Evolutionary conservation across 1,140 invertebrate species (phyloP), one percentile per base, ranked within the genome.

Genomic region (Mya arenaria): DNA sequence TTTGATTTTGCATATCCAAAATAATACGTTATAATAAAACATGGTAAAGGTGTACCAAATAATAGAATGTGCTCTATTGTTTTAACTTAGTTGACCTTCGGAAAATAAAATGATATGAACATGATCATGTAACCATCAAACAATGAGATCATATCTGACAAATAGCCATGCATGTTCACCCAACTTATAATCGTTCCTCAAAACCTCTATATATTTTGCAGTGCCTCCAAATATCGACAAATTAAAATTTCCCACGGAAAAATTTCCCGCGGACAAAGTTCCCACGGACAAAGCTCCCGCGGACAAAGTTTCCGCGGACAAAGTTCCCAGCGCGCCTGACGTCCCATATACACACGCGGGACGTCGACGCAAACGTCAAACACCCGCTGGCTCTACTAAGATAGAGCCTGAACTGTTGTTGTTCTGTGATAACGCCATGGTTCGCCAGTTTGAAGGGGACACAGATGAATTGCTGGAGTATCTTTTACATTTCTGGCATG

Each of bases 401-500:
- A 87, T 87, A 44, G 86, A 87, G 62, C 86, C 86, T 44, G 86
- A 87, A 63, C 72, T 87, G 1, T n/a, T 87, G 10, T 30, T 87
- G 5, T 87, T 87, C 62, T 83, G 85, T 44, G 86, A 87, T 62
- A 80, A 81, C 71, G 86, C 86, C 19, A 65, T 88, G 56, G 88
- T 85, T 44, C 68, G 83, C 60, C 80, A 85, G 25, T 90, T 90
- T 82, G 83, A 87, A 36, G 85, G 85, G 30, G 86, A 87, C 48
- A 86, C 86, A n/a, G 82, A 82, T 23, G 82, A 87, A 60, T 66
- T 90, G 13, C 60, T 87, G 41, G 85, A 87, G 62, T 90, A 88
- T 75, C 75, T 90, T n/a, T 62, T 90, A 28, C 89, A 90, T 80
- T 90, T 90, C 69, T 90, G 89, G 89, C 89, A 90, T 52, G 85